phyloP scores from a whole-genome alignment of 2,113 vertebrate species.

The Callipepla squamata region DNA sequence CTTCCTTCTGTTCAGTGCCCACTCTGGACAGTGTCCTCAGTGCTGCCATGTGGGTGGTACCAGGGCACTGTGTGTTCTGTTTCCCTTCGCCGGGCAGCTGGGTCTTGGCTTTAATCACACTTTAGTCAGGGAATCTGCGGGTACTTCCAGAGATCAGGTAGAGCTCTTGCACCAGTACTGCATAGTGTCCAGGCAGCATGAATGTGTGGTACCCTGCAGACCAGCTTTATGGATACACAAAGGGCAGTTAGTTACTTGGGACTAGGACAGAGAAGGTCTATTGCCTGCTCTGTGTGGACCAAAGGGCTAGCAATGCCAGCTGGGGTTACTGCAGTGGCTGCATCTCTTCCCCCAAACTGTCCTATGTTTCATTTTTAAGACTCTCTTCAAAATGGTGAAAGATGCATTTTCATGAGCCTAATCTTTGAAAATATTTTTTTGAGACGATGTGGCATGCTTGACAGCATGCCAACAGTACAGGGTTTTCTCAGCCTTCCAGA shows the following conservation, averaged over 20 bases:
- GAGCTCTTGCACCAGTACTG: background rate
- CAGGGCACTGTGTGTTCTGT: rapidly evolving
- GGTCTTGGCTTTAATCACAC: background rate
- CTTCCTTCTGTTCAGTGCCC: rapidly evolving
- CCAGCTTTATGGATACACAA: background rate
- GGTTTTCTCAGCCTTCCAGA: conserved; percentile 1
- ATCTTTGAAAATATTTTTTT: conserved; percentile 26
- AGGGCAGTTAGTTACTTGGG: background rate
- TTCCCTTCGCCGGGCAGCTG: background rate
- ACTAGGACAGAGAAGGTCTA: background rate
- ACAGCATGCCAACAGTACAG: background rate
- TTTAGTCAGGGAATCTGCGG: background rate
- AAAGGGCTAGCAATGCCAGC: background rate
- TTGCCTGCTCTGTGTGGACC: background rate
- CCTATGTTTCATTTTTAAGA: background rate
- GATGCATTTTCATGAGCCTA: background rate
- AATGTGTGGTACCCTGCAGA: background rate
- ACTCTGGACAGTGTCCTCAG: rapidly evolving
- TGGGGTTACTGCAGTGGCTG: background rate
- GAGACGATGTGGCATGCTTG: background rate
- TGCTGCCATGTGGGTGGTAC: background rate
- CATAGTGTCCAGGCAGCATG: rapidly evolving
- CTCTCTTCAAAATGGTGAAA: background rate
- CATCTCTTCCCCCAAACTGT: background rate
- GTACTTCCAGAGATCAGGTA: background rate